These are phyloP conservation scores for Pollenia griseotomentosa DNA, from an alignment of 2,888 invertebrate species.

Conservation along the genomic window DNA sequence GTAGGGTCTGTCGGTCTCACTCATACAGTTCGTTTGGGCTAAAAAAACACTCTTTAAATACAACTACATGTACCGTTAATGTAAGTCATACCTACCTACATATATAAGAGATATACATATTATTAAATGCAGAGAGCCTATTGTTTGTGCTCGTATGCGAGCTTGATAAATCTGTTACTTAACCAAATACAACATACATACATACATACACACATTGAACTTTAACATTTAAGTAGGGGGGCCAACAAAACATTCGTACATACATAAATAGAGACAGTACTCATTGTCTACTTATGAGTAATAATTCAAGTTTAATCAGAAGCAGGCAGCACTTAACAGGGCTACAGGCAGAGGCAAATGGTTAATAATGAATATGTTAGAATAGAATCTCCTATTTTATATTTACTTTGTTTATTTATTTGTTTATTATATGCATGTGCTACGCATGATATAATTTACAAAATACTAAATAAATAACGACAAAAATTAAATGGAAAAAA, in stretches of 20 bases:
- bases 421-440: conserved; percentile 12
- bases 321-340: background rate
- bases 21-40: no score
- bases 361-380: conserved; percentile 20
- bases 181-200: conserved; percentile 46
- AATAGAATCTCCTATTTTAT: background rate
- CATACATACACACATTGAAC: conserved; percentile 28
- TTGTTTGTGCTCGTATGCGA: conserved; percentile 1
- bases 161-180: conserved; percentile 40
- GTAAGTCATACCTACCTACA: background rate
- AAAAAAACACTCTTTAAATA: background rate
- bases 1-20: no score
- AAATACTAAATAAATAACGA: conserved; percentile 26
- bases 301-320: conserved; percentile 19
- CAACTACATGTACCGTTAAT: background rate
- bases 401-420: conserved; percentile 39
- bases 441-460: conserved; percentile 62
- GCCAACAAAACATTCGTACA: conserved; percentile 1
- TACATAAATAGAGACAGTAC: background rate
- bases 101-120: background rate
- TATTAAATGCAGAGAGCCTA: background rate
- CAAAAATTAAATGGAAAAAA: conserved; percentile 15
- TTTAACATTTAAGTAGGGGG: conserved; percentile 62
- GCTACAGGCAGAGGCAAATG: background rate
- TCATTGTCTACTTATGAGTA: background rate